Evolutionary conservation across 2,888 invertebrate genomes (phyloP).

Genomic region (Pachymerium ferrugineum): DNA sequence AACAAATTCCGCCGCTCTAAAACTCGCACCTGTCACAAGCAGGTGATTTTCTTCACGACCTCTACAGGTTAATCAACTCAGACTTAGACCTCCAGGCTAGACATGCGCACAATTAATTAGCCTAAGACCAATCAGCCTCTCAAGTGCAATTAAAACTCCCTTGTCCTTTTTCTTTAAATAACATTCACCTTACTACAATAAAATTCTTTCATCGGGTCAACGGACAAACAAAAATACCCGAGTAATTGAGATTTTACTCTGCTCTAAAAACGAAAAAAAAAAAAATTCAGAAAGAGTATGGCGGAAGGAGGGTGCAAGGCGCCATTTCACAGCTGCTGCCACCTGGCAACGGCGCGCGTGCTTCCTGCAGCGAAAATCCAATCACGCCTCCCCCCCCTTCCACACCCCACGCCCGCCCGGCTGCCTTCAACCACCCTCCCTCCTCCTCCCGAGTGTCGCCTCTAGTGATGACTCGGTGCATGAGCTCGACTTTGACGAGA

Average conservation of each 20-base stretch:
- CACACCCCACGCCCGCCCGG: not conserved
- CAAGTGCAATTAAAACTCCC: conserved; percentile 18
- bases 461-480: not conserved
- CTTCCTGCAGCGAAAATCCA: conserved; percentile 9
- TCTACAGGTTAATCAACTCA: conserved; percentile 1
- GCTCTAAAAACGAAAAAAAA: not conserved
- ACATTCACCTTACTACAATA: not conserved
- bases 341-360: conserved; percentile 11
- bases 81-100: not conserved
- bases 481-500: not conserved
- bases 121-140: not conserved
- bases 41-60: not conserved
- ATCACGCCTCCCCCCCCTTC: not conserved
- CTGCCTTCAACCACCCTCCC: not conserved
- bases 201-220: not conserved
- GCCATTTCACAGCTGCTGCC: conserved; percentile 16
- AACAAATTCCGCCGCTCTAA: too few species aligned
- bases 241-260: not conserved
- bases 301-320: not conserved
- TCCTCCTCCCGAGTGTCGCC: not conserved
- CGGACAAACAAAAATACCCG: not conserved
- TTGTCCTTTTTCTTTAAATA: not conserved
- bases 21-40: not conserved
- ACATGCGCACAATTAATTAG: not conserved
- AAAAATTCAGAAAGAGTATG: not conserved